Evolutionary conservation across 64 coral and sea anemone species (phyloP).

Genomic region (Montipora sp.): DNA sequence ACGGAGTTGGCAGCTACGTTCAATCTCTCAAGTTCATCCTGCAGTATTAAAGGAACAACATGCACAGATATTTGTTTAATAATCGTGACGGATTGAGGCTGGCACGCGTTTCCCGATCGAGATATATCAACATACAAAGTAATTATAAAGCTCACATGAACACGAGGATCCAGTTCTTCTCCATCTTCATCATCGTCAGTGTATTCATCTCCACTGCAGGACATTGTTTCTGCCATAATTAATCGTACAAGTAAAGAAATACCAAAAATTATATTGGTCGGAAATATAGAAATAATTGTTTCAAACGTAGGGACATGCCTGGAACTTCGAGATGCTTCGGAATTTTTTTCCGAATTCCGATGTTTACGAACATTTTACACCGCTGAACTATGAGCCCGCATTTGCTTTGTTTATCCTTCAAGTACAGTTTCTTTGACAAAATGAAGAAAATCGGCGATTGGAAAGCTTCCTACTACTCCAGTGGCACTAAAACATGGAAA

Average conservation of each 20-base stretch:
- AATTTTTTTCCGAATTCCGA: not conserved
- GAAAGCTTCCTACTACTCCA: constrained; percentile 93
- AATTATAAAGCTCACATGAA: constrained; percentile 66
- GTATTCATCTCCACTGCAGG: constrained; percentile 76
- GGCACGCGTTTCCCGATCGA: too few relatives aligned
- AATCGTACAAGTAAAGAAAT: too few relatives aligned
- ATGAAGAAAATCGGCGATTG: constrained; percentile 85
- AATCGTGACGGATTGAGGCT: too few relatives aligned
- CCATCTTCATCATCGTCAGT: constrained; percentile 78
- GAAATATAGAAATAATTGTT: too few relatives aligned
- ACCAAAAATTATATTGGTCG: too few relatives aligned
- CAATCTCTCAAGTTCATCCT: constrained; percentile 88
- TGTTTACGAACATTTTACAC: not conserved
- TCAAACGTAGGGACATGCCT: constrained; percentile 20
- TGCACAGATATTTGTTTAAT: too few relatives aligned
- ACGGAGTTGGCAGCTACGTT: constrained; percentile 84
- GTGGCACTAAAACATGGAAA: constrained; percentile 72
- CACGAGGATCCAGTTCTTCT: constrained; percentile 87
- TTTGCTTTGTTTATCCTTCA: not conserved
- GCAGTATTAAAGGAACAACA: not conserved
- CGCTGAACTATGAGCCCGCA: constrained; percentile 15
- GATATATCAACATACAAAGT: too few relatives aligned
- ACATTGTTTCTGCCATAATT: constrained; percentile 66
- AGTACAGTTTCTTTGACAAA: too few relatives aligned
- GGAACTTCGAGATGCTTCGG: constrained; percentile 23